Evolutionary conservation across 2,797 vertebrate species (phyloP), one percentile per base, ranked within the genome.

Genomic region (Anableps anableps): DNA sequence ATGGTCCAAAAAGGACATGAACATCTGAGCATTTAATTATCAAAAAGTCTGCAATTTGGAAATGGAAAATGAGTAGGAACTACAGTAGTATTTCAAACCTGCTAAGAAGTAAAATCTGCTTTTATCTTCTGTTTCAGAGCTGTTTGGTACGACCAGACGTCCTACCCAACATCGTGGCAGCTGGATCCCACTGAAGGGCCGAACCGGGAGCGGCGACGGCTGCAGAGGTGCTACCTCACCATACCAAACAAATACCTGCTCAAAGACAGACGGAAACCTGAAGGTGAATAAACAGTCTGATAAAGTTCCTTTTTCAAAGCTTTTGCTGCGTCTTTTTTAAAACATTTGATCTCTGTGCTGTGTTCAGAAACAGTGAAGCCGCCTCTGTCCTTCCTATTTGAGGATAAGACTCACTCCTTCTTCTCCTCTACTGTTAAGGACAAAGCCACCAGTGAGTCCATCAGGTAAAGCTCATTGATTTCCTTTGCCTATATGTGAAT

Each of bases 181-280:
- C 92, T 99, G 90, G 99, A 99, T 87, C 97, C 99, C 77, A 99
- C 99, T 0, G 99, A 99, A 88, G 99, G 99, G 0, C 98, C 98
- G 0, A 99, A 99, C 89, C 94, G 99, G 72, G 99, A 99, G 90
- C 96, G 99, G 1, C 95, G 98, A 7, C 97, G 99, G 21, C 93
- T 99, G 58, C 98, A 99, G 94, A 96, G 98, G 81, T 99, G 98
- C 91, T 99, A 98, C 91, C 95, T 99, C 83, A 99, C 98, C 80
- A 98, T 99, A 87, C 99, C 99, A 70, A 99, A 99, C 94, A 99
- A 99, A 90, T 99, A 99, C 77, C 96, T 99, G 81, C 97, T 99
- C 9, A 97, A 95, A 89, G 98, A 99, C 88, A 95, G 99, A 73
- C 97, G 97, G 72, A 99, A 98, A 86, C 86, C 95, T 41, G 97